Base-by-base conservation (phyloP, 1,140 invertebrate genomes). In the Conus betulinus region DNA sequence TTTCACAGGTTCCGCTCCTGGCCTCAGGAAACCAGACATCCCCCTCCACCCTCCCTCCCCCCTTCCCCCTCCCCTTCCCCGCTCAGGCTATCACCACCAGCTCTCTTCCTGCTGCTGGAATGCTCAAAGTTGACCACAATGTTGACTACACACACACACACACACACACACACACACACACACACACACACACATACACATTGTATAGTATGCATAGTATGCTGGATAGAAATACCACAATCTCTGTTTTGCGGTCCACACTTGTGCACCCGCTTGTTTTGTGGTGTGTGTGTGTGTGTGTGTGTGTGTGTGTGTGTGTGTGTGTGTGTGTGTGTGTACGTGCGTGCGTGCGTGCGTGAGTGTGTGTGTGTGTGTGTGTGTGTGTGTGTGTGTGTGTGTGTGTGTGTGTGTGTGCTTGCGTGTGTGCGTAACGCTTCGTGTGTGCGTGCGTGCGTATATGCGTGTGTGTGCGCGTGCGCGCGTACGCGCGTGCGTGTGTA, bases 131-230 rank as follows among this genome's bases (percentile, higher is more conserved):
- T 39, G 39, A 39, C 39, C 71, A 78, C 71, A 53, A 17, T 7
- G n/a, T 7, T 27, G 20, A 17, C 7, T 27, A 52, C 55, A 53
- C 81, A 78, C 71, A 78, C 76, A 78, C 52, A 63, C 60, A 67
- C 60, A 67, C 81, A 53, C 81, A 53, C 81, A 53, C 81, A 53
- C 81, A 53, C 53, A 57, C 53, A 53, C 81, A 53, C 81, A 53
- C 81, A 53, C 81, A 53, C 81, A 53, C 81, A 53, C 81, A 53
- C 81, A 53, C 81, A 53, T 10, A 53, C 81, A 53, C 81, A 53
- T 10, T 39, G 39, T 39, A 39, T 39, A 39, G 3, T 39, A 39
- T 39, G 39, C 3, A 39, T 39, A 39, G 39, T 39, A 39, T 39
- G 39, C 0, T 39, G 39, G 39, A 39, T 39, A 39, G 39, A 39